Percentiles rank a stretch among this genome's conserved stretches.
Conservation (phyloP, 2,113 vertebrate species). For the Callionymus lyra region DNA sequence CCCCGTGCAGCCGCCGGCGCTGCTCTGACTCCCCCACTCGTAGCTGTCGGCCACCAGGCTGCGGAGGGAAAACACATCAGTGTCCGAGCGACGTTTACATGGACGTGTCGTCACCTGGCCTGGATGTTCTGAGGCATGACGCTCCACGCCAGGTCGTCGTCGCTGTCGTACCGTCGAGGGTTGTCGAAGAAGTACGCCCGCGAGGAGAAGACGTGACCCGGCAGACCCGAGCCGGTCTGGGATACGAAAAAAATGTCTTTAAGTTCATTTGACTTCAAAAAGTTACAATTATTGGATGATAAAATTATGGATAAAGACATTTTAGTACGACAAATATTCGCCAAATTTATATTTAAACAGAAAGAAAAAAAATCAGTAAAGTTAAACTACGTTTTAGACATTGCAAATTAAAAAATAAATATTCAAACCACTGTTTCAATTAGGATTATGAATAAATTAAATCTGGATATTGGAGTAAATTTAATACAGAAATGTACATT, state of each 20-base stretch:
- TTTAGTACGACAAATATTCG: no score
- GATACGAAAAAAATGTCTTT: neutral
- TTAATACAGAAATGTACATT: no score
- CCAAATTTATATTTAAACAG: no score
- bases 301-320: no score
- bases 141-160: slow-evolving; percentile 90
- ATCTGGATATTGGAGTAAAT: no score
- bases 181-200: slow-evolving; percentile 96
- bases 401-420: no score
- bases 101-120: slow-evolving; percentile 71
- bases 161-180: slow-evolving; percentile 90
- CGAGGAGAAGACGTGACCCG: slow-evolving; percentile 81
- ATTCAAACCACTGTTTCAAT: no score
- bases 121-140: slow-evolving; percentile 81
- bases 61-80: neutral
- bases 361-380: no score
- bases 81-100: neutral
- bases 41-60: slow-evolving; percentile 81
- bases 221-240: slow-evolving; percentile 77
- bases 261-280: no score
- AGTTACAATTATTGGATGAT: no score
- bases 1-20: slow-evolving; percentile 74
- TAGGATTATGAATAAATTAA: no score
- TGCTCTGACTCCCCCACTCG: slow-evolving; percentile 80
- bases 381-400: no score